phyloP scores from a whole-genome alignment of 2,113 vertebrate species.

The Corythornis vintsioides region DNA sequence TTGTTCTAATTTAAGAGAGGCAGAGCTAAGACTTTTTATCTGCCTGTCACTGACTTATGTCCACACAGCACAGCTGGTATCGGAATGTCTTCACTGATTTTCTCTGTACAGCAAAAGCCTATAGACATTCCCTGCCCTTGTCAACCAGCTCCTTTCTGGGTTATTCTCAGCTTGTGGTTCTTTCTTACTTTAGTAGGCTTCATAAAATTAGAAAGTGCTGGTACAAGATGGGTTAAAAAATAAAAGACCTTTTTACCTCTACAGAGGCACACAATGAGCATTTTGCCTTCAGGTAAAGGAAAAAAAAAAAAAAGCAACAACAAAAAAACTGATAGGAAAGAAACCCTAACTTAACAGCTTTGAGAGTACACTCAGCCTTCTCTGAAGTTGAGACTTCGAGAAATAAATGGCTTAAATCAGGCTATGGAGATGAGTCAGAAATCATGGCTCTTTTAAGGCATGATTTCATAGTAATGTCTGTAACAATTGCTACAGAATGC shows the following conservation, averaged over 20 bases:
- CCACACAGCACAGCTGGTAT: neutral
- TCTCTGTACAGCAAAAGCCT: neutral
- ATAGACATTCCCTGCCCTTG: neutral
- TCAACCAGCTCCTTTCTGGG: neutral
- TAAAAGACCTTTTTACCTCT: neutral
- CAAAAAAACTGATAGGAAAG: neutral
- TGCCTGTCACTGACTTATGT: neutral
- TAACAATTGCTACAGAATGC: slow-evolving; percentile 22
- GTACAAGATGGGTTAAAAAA: neutral
- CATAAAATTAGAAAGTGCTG: neutral
- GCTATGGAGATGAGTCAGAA: neutral
- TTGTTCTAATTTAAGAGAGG: neutral
- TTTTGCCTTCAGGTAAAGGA: neutral
- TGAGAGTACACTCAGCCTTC: neutral
- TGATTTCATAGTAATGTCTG: neutral
- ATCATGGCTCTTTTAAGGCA: slow-evolving; percentile 7
- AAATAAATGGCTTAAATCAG: slow-evolving; percentile 34
- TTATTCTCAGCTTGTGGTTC: neutral
- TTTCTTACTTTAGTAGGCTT: neutral
- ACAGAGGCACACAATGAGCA: neutral
- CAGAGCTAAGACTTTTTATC: neutral
- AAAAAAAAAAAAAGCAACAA: neutral
- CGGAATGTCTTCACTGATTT: neutral
- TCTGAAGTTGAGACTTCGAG: neutral
- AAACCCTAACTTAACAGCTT: neutral